These are phyloP conservation scores for Rhipidura dahli DNA, from an alignment of 2,113 vertebrate species.

Conservation along the genomic window DNA sequence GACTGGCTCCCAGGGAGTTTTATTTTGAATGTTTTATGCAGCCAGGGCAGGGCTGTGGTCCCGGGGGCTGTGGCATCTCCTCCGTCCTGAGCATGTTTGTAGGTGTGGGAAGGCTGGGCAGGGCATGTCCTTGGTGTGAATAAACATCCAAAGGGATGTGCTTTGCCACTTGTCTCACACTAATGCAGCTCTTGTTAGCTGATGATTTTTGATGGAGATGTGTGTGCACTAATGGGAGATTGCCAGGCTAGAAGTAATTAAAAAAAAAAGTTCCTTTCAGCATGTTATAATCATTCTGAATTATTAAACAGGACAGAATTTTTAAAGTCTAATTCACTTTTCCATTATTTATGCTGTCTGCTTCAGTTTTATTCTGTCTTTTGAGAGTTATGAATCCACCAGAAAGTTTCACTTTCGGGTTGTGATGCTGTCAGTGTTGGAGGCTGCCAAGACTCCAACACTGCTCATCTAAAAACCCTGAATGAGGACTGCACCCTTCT, in stretches of 20 bases:
- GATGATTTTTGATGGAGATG: background rate
- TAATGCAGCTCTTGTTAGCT: background rate
- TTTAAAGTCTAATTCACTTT: constrained; percentile 58
- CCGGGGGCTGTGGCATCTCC: background rate
- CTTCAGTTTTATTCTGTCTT: constrained; percentile 26
- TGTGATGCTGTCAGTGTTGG: background rate
- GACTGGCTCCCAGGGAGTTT: background rate
- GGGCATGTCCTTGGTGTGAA: background rate
- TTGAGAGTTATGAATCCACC: background rate
- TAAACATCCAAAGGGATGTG: background rate
- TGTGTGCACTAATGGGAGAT: background rate
- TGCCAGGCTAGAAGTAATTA: constrained; percentile 38
- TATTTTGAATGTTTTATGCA: background rate
- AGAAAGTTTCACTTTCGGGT: constrained; percentile 42
- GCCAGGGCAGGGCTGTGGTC: background rate
- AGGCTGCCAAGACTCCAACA: background rate
- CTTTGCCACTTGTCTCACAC: background rate
- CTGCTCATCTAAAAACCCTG: background rate
- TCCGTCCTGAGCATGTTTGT: fast-evolving
- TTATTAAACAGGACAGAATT: constrained; percentile 47
- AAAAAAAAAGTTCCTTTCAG: constrained; percentile 38
- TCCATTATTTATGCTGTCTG: constrained; percentile 59
- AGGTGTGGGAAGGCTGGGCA: background rate
- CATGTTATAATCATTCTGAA: constrained; percentile 40
- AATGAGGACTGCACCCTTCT: background rate